Evolutionary conservation across 2,113 vertebrate genomes (phyloP).

Genomic region (Istiophorus platypterus): DNA sequence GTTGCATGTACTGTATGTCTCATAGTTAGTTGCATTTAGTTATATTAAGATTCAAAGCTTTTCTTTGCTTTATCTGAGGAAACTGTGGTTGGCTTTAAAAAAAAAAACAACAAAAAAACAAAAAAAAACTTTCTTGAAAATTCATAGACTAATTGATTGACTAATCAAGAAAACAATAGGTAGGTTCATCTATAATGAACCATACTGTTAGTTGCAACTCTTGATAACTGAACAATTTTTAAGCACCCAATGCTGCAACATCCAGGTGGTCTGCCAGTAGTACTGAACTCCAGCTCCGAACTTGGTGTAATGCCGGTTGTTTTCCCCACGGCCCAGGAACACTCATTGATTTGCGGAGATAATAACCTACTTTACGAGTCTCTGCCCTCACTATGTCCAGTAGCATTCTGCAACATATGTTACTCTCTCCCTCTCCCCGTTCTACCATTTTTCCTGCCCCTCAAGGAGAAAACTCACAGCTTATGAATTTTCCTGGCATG

Average conservation of each 20-base stretch:
- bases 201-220: not conserved
- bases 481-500: slow-evolving; percentile 27
- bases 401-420: slow-evolving; percentile 59
- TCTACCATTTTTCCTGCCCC: slow-evolving; percentile 7
- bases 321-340: slow-evolving; percentile 34
- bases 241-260: not conserved
- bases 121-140: no score
- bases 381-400: slow-evolving; percentile 57
- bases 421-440: slow-evolving; percentile 20
- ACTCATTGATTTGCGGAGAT: slow-evolving; percentile 76
- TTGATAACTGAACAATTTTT: slow-evolving; percentile 11
- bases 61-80: not conserved
- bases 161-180: not conserved
- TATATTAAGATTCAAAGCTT: not conserved
- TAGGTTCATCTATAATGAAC: not conserved
- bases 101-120: no score
- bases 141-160: not conserved
- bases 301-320: slow-evolving; percentile 8
- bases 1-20: not conserved
- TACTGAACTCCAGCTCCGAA: slow-evolving; percentile 21
- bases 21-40: not conserved
- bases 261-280: slow-evolving; percentile 19
- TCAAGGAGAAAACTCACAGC: slow-evolving; percentile 40
- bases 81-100: no score
- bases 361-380: slow-evolving; percentile 74